Evolutionary conservation across 2,888 invertebrate genomes (phyloP), one percentile per base, ranked within the genome.

Genomic region (Drosophila engyochracea): DNA sequence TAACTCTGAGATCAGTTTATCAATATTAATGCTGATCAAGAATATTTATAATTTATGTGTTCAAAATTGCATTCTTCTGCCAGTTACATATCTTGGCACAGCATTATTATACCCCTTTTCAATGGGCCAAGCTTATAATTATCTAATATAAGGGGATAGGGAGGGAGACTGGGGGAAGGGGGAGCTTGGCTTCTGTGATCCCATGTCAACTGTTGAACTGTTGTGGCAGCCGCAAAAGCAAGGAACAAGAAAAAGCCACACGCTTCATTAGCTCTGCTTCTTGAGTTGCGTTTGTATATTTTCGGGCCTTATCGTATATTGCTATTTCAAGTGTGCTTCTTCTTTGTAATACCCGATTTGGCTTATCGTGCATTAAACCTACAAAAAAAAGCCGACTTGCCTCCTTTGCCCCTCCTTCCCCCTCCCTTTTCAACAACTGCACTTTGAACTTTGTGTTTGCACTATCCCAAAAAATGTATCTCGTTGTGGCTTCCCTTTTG

Each of bases 281-380:
- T 64, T 44, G 58, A 53, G 51, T 25, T 30, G 59, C 14, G 30
- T 19, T 25, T 3, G 5, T 54, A 25, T 54, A 35, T 54, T 10
- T 58, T 41, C 30, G 19, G 51, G 25, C 62, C 76, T 81, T 81
- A 81, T 83, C 83, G 69, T 30, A 30, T 30, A 59, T 33, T 58
- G 81, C 37, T 63, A 66, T 65, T 70, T 83, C 78, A 72, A 82
- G 83, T 70, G 64, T 53, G 62, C 55, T 62, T 65, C 39, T 37
- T 16, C 37, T 30, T 25, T 25, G 47, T 16, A 16, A 9, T 16
- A 25, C 61, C 35, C 41, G 47, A 47, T 31, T 54, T 65, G 41
- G 53, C 39, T 65, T 85, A 85, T 85, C 85, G 85, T 81, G n/a
- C 89, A 75, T 85, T 85, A 76, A 88, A 83, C 85, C 71, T 64